Conservation (phyloP, 2,797 vertebrate species). For the Falco berigora region DNA sequence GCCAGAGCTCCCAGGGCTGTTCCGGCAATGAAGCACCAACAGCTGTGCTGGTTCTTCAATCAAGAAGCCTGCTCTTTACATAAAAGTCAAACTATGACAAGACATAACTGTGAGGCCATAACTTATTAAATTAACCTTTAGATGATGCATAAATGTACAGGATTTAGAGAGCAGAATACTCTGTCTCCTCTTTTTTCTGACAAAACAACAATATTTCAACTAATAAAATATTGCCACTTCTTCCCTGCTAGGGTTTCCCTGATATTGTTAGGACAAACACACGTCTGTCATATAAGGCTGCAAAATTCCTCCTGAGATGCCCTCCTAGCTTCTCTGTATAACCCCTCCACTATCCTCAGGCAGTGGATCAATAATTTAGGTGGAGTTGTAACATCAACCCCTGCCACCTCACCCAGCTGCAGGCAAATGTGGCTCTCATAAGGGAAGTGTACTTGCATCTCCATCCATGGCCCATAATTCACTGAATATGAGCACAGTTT, state of each 20-base stretch:
- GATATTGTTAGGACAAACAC: slow-evolving; percentile 34
- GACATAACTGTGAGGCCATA: slow-evolving; percentile 1
- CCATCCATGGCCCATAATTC: not conserved
- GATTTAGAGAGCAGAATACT: slow-evolving; percentile 1
- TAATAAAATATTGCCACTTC: slow-evolving; percentile 61
- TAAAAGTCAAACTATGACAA: not conserved
- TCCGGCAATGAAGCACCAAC: not conserved
- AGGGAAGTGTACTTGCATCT: not conserved
- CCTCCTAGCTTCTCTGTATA: not conserved
- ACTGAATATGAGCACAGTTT: not conserved
- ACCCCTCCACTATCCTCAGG: not conserved
- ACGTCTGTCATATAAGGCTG: slow-evolving; percentile 50
- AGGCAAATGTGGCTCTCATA: not conserved
- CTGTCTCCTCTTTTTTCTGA: not conserved
- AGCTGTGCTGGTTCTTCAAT: not conserved
- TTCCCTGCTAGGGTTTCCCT: slow-evolving; percentile 38
- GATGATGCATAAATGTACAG: not conserved
- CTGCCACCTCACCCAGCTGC: not conserved
- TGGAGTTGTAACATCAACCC: not conserved
- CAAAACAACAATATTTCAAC: slow-evolving; percentile 36
- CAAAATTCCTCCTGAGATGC: slow-evolving; percentile 44
- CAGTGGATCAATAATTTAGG: not conserved
- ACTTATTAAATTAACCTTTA: slow-evolving; percentile 58
- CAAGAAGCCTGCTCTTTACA: not conserved
- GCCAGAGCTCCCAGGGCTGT: not conserved